Conservation (phyloP, 2,888 invertebrate genomes). For the Furcula furcula region DNA sequence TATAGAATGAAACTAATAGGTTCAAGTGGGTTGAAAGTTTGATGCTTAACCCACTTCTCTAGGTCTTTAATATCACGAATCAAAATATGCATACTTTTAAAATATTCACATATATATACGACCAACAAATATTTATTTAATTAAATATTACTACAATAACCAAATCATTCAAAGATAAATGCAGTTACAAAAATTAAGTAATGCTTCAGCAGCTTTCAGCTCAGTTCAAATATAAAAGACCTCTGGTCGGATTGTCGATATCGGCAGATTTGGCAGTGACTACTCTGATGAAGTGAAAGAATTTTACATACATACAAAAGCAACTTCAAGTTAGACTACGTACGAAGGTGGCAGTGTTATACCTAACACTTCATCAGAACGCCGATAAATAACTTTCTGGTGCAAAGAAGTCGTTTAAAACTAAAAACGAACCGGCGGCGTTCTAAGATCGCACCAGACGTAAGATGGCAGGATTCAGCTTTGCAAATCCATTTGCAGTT, state of each 20-base stretch:
- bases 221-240: slow-evolving; percentile 44
- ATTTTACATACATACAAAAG: slow-evolving; percentile 15
- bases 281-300: slow-evolving; percentile 8
- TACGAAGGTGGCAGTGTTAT: slow-evolving; percentile 8
- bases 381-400: slow-evolving; percentile 1
- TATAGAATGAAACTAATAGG: no score
- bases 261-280: no score
- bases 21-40: background rate
- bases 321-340: slow-evolving; percentile 16
- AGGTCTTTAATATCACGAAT: slow-evolving; percentile 1
- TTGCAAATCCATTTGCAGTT: slow-evolving; percentile 60
- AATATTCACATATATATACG: slow-evolving; percentile 45
- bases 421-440: slow-evolving; percentile 20
- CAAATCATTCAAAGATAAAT: slow-evolving; percentile 57
- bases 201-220: slow-evolving; percentile 67
- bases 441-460: slow-evolving; percentile 56
- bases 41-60: background rate
- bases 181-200: slow-evolving; percentile 62
- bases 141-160: slow-evolving; percentile 49
- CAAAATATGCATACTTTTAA: slow-evolving; percentile 41
- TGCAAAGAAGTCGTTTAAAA: slow-evolving; percentile 9
- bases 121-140: slow-evolving; percentile 58
- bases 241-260: slow-evolving; percentile 26
- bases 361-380: slow-evolving; percentile 9
- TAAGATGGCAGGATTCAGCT: slow-evolving; percentile 55